phyloP scores from a whole-genome alignment of 2,797 vertebrate species.

The Hybognathus amarus region DNA sequence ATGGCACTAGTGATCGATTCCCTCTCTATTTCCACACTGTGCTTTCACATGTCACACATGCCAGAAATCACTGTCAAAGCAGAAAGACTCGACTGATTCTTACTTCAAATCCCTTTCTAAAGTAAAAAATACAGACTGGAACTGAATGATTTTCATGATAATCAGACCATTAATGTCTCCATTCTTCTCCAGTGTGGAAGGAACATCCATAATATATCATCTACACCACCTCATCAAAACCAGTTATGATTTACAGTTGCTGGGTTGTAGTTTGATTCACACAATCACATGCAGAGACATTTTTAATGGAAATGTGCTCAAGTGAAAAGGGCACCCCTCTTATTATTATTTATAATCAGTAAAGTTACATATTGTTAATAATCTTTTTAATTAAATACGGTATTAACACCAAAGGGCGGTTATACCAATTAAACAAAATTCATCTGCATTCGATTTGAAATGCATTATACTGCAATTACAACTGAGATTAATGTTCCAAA shows the following conservation, averaged over 20 bases:
- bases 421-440: neutral
- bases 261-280: neutral
- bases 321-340: neutral
- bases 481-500: neutral
- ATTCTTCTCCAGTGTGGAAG: neutral
- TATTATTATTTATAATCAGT: neutral
- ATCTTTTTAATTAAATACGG: neutral
- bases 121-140: neutral
- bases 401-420: neutral
- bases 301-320: neutral
- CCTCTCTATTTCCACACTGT: constrained; percentile 57
- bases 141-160: neutral
- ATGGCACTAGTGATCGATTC: constrained; percentile 58
- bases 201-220: neutral
- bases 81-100: neutral
- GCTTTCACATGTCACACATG: constrained; percentile 41
- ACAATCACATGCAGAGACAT: neutral
- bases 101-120: neutral
- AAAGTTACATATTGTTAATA: neutral
- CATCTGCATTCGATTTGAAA: neutral
- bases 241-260: neutral
- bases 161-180: neutral
- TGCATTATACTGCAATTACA: neutral
- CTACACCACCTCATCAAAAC: neutral
- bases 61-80: constrained; percentile 36